phyloP scores from a whole-genome alignment of 2,797 vertebrate species.

The Luscinia megarhynchos region DNA sequence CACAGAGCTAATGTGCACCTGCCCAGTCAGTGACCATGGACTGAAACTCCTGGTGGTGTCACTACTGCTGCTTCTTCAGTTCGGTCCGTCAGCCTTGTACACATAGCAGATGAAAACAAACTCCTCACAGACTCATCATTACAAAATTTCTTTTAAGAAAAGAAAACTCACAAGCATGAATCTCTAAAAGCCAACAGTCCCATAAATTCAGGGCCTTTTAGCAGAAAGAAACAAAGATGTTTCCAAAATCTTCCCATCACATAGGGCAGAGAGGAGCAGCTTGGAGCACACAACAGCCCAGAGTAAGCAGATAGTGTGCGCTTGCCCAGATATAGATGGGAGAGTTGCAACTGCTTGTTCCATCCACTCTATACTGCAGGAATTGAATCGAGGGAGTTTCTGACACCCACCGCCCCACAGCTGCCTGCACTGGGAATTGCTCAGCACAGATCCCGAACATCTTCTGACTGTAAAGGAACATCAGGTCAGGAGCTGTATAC shows the following conservation, averaged over 20 bases:
- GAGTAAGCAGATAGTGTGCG: accelerated
- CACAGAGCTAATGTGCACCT: not conserved
- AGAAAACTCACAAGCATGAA: not conserved
- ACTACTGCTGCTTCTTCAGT: not conserved
- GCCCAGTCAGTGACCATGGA: accelerated
- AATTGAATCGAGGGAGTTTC: accelerated
- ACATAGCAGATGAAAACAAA: not conserved
- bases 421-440: not conserved
- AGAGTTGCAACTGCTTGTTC: not conserved
- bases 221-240: not conserved
- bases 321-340: not conserved
- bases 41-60: not conserved
- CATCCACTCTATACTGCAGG: accelerated
- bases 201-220: not conserved
- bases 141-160: not conserved
- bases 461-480: not conserved
- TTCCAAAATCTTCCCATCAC: not conserved
- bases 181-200: not conserved
- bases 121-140: not conserved
- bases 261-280: not conserved
- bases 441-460: not conserved
- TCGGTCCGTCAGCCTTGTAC: not conserved
- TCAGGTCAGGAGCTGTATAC: not conserved
- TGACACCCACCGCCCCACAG: not conserved
- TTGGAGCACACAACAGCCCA: not conserved